Evolutionary conservation across 1,140 invertebrate species (phyloP), one percentile per base, ranked within the genome.

Genomic region (Drosophila orosa): DNA sequence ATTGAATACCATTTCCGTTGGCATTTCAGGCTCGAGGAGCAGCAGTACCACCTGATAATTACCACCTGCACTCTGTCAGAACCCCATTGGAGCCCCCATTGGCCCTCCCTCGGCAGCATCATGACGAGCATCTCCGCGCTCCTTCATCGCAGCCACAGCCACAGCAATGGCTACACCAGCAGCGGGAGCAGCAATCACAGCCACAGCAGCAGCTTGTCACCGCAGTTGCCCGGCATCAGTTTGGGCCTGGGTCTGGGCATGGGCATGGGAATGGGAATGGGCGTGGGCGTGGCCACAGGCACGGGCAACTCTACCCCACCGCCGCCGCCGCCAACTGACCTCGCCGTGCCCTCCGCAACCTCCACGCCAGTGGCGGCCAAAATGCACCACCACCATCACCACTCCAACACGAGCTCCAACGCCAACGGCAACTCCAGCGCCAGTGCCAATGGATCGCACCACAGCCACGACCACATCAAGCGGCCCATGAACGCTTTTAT

Each of bases 401-500:
- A 75, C 31, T 61, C 57, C 78, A 72, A 12, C 66, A 57, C 15
- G 45, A 69, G 19, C 74, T 60, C 25, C 58, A 69, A 5, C 25
- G 5, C 19, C 69, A 62, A 29, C 66, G 45, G 5, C 54, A 37
- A 10, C 60, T 5, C 33, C 33, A 47, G 17, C 22, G 25, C 44
- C 48, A 60, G 42, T 54, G 25, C 62, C 5, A 76, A 52, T 39
- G 74, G 66, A 50, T 52, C 76, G 44, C 80, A 80, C 80, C 74
- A 77, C 62, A 73, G 62, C 60, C 68, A 87, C 81, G 96, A 96
- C 90, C 96, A 97, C 82, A 97, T 98, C 73, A 97, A 97, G 91
- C 93, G 97, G 74, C 97, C 97, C 8, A 98, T 98, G 97, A 98
- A 98, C 92, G 97, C 97, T 5, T 98, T 98, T 91, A 98, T 98